phyloP scores from a whole-genome alignment of 1,140 invertebrate species.

The Drosophila albomicans region DNA sequence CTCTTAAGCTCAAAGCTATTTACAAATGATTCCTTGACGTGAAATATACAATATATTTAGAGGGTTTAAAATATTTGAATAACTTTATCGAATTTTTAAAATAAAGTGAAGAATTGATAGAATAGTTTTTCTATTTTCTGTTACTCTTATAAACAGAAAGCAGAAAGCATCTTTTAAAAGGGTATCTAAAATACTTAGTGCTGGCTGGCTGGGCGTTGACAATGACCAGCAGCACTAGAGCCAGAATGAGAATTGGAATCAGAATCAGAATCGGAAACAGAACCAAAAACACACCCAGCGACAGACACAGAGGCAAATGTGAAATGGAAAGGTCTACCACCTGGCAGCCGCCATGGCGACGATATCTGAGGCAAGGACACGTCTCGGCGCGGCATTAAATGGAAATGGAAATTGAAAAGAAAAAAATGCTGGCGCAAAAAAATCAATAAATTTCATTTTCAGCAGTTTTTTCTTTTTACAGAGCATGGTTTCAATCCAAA shows the following conservation, averaged over 20 bases:
- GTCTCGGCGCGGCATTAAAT: constrained; percentile 35
- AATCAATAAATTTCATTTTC: constrained; percentile 56
- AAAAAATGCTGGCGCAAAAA: constrained; percentile 29
- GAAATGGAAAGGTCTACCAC: constrained; percentile 54
- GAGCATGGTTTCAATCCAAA: neutral
- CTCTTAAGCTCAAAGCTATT: no score
- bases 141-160: neutral
- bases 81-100: no score
- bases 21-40: no score
- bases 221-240: constrained; percentile 43
- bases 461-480: constrained; percentile 1
- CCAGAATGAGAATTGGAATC: neutral
- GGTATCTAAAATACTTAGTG: neutral
- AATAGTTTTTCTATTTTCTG: no score
- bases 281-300: neutral
- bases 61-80: no score
- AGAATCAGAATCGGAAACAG: neutral
- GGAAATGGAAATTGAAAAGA: constrained; percentile 34
- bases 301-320: neutral
- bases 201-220: constrained; percentile 28
- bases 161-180: neutral
- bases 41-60: no score
- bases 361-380: constrained; percentile 29
- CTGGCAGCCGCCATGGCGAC: constrained; percentile 47
- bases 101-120: no score